phyloP scores from a whole-genome alignment of 1,140 invertebrate genomes.

The Zaprionus capensis region DNA sequence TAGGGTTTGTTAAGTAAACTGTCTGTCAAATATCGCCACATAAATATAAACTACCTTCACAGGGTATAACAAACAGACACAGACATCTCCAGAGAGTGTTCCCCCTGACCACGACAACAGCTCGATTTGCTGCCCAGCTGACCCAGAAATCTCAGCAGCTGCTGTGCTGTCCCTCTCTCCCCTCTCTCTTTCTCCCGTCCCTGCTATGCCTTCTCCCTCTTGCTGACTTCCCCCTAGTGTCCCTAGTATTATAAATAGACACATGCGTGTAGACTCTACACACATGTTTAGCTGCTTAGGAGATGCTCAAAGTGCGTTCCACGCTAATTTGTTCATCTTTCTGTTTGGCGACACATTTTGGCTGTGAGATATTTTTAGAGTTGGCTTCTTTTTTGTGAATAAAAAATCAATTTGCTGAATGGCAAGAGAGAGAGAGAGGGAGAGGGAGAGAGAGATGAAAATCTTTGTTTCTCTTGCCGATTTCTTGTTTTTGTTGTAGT shows the following conservation, averaged over 20 bases:
- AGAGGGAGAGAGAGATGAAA: not conserved
- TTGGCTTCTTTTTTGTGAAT: constrained; percentile 25
- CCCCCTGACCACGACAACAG: not conserved
- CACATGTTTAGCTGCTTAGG: constrained; percentile 46
- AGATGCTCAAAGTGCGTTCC: constrained; percentile 11
- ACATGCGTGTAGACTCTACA: constrained; percentile 31
- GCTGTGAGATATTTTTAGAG: constrained; percentile 61
- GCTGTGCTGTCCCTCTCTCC: constrained; percentile 13
- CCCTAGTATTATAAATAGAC: constrained; percentile 29
- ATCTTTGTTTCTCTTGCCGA: not conserved
- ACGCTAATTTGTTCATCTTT: constrained; percentile 8
- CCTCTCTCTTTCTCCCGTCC: not conserved
- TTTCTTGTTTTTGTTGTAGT: constrained; percentile 52
- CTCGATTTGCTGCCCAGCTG: constrained; percentile 16
- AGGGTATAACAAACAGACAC: not conserved
- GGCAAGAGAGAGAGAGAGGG: constrained; percentile 44
- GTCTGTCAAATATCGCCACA: not conserved
- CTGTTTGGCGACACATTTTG: constrained; percentile 70
- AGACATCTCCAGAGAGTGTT: not conserved
- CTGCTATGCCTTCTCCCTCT: not conserved
- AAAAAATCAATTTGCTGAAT: constrained; percentile 70
- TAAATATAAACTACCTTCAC: not conserved
- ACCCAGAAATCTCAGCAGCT: constrained; percentile 51
- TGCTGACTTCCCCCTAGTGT: not conserved
- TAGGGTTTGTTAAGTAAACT: not conserved